These are phyloP conservation scores for Parnassius mnemosyne DNA, from an alignment of 2,888 invertebrate species.

Conservation along the genomic window DNA sequence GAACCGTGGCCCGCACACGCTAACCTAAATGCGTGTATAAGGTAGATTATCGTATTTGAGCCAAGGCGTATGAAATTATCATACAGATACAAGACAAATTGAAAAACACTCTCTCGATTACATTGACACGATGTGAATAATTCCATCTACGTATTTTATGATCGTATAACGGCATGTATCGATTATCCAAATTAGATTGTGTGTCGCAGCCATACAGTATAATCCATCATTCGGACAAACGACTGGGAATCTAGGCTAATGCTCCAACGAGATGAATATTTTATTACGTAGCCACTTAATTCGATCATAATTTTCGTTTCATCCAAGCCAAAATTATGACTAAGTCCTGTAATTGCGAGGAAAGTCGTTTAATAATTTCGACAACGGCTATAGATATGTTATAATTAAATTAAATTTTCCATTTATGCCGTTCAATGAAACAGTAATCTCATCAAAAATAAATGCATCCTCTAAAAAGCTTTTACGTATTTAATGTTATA, in stretches of 20 bases:
- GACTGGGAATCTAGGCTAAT: constrained; percentile 6
- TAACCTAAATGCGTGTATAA: no score
- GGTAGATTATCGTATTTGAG: no score
- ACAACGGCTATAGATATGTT: neutral
- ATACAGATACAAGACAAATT: constrained; percentile 2
- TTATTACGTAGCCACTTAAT: constrained; percentile 11
- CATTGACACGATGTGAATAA: constrained; percentile 1
- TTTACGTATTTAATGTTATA: no score
- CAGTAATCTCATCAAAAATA: no score
- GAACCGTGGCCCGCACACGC: no score
- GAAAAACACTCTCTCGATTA: constrained; percentile 5
- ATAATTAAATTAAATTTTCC: no score
- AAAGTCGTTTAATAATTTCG: neutral
- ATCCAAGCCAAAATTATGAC: neutral
- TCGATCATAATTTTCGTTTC: constrained; percentile 7
- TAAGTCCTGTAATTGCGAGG: neutral
- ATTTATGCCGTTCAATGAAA: no score
- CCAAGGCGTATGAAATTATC: no score
- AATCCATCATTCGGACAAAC: constrained; percentile 11
- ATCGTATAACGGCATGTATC: constrained; percentile 7
- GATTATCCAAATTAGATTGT: constrained; percentile 17
- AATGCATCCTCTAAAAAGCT: no score
- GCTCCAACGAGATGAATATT: constrained; percentile 8
- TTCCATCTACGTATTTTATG: constrained; percentile 1
- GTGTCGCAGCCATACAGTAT: constrained; percentile 4